Base-by-base conservation (phyloP, 2,888 invertebrate species). In the Plutella xylostella region DNA sequence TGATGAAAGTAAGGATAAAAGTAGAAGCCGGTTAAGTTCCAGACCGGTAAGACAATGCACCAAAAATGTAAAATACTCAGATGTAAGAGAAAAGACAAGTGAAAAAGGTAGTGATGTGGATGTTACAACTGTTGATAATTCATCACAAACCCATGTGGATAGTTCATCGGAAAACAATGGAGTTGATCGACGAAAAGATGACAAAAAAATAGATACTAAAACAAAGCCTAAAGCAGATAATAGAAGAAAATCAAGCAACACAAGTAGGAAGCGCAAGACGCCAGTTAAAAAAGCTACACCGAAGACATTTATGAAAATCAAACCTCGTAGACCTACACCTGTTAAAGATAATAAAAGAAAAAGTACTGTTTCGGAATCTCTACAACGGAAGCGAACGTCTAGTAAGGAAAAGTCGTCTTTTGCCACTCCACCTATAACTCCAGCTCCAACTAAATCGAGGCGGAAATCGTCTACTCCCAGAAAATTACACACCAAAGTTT, bases 401-500 rank as follows among this genome's bases (percentile, higher is more conserved):
- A 60, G 60, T 46, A 74, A 72, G 56, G 71, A 73, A 12, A 68
- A 61, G 50, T 48, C 46, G 42, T 44, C 45, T 14, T 55, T 54
- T 37, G 18, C 49, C 17, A 45, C 55, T 7, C 55, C 65, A 6
- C 30, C 53, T 1, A 39, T 55, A 34, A 48, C 50, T 35, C 54
- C 62, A 21, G 65, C 56, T 25, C 71, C 71, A 11, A 70, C 75
- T 0, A 84, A 83, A 56, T 84, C 84, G 0, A 71, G 83, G 30
- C 65, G 84, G 55, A 85, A 85, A 58, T 85, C 84, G 14, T 82
- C 84, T 2, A 83, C 83, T 2, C 84, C 84, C 2, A 66, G 85
- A 51, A 84, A 85, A 64, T 58, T 83, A 5, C 63, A 77, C 45
- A 68, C 66, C 33, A 77, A 82, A 62, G 56, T 61, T 41, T 70